Conservation (phyloP, 1,140 invertebrate species). For the Temnothorax curvispinosus region DNA sequence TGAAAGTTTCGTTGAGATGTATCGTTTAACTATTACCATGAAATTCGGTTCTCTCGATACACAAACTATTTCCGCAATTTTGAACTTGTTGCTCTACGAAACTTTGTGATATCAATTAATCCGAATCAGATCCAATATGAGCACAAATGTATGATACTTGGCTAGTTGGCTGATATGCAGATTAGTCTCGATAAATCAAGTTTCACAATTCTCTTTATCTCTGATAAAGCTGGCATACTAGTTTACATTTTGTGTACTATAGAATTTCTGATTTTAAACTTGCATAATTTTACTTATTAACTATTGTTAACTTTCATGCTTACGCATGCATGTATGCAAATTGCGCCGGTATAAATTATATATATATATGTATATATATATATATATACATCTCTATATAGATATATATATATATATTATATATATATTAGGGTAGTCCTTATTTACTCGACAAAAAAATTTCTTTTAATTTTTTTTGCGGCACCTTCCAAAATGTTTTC, state of each 20-base stretch:
- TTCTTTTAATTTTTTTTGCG: no score
- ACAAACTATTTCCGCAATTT: background rate
- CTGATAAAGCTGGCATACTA: no score
- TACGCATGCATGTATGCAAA: no score
- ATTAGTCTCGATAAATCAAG: background rate
- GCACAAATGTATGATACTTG: background rate
- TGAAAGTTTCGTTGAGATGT: slow-evolving; percentile 5
- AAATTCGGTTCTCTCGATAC: slow-evolving; percentile 3
- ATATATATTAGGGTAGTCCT: no score
- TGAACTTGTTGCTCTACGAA: background rate
- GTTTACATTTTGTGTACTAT: background rate
- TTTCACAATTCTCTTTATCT: background rate
- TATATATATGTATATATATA: no score
- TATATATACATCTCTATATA: no score
- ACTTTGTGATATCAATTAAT: background rate
- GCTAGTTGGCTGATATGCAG: background rate
- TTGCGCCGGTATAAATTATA: no score
- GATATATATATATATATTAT: no score
- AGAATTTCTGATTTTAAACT: background rate
- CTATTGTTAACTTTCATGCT: no score
- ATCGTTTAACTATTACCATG: background rate
- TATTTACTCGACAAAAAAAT: no score
- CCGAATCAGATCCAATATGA: background rate
- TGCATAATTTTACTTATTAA: background rate
- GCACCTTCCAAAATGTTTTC: no score